Evolutionary conservation across 2,113 vertebrate species (phyloP), one percentile per base, ranked within the genome.

Genomic region (Vulpes lagopus): DNA sequence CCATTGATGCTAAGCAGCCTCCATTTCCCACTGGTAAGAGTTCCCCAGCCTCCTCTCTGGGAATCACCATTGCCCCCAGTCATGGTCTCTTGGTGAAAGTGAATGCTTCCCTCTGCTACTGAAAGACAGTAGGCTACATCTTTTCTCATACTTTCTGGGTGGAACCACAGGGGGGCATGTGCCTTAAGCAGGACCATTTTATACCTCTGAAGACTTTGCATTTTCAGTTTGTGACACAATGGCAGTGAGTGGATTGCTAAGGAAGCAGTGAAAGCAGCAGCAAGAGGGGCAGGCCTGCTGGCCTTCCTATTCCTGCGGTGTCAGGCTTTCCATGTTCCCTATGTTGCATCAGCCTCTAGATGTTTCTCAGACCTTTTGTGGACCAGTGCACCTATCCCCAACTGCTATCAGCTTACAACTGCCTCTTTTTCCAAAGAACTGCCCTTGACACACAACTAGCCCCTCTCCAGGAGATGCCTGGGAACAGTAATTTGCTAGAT

Each of bases 201-300:
- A 57, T 32, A 51, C 25, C n/a, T 71, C 74, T 92, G 38, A 78
- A 15, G 86, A 53, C 3, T 79, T 23, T 59, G 83, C 8, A 35
- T 67, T 35, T 60, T 91, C 59, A 83, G 11, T 91, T 69, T 74
- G 64, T 73, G 55, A 65, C 14, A 3, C 15, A 32, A 22, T 23
- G 55, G n/a, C 17, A 69, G 14, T 22, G 19, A 62, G 17, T 4
- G 16, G 51, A 16, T n/a, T 64, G 65, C n/a, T 3, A 67, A 53
- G n/a, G 23, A 90, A 51, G 32, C 6, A 7, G n/a, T 8, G 9
- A 69, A 10, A 4, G 51, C 9, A 65, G 7, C 55, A 62, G 7
- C 55, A 62, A 3, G 0, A 16, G 49, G 4, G 69, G 17, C 15
- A 9, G 3, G 57, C 10, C 10, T 2, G 0, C 53, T 51, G 64